These are phyloP conservation scores for Eubucco bourcierii DNA, from an alignment of 2,113 vertebrate genomes.

Conservation along the genomic window DNA sequence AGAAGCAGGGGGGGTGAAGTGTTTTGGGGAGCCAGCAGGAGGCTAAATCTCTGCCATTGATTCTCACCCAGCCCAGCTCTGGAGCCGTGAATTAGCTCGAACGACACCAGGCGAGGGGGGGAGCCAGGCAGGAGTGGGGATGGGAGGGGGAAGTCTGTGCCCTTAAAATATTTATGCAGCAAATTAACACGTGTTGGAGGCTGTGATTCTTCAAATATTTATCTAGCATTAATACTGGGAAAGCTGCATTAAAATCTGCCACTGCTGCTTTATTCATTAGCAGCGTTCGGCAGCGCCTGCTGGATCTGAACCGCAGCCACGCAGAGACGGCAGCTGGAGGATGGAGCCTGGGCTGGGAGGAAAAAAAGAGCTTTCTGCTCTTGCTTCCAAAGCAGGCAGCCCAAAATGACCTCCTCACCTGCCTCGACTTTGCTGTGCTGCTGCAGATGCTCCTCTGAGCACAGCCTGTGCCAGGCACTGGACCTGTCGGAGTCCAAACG, in stretches of 20 bases:
- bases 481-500: background rate
- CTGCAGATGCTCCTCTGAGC: background rate
- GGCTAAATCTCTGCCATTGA: background rate
- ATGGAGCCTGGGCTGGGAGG: background rate
- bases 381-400: background rate
- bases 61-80: background rate
- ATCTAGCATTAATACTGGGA: constrained; percentile 5
- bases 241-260: constrained; percentile 39
- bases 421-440: accelerated
- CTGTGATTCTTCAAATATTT: constrained; percentile 31
- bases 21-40: background rate
- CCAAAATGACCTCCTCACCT: background rate
- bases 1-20: background rate
- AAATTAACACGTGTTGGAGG: constrained; percentile 13
- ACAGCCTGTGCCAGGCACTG: accelerated
- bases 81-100: background rate
- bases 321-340: constrained; percentile 20
- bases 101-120: background rate
- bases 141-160: background rate
- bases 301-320: background rate
- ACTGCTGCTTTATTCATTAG: constrained; percentile 39
- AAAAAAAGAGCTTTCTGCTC: background rate
- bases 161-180: constrained; percentile 20
- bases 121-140: background rate
- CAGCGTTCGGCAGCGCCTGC: background rate